phyloP scores from a whole-genome alignment of 2,888 invertebrate genomes.

The Apodemia mormo region DNA sequence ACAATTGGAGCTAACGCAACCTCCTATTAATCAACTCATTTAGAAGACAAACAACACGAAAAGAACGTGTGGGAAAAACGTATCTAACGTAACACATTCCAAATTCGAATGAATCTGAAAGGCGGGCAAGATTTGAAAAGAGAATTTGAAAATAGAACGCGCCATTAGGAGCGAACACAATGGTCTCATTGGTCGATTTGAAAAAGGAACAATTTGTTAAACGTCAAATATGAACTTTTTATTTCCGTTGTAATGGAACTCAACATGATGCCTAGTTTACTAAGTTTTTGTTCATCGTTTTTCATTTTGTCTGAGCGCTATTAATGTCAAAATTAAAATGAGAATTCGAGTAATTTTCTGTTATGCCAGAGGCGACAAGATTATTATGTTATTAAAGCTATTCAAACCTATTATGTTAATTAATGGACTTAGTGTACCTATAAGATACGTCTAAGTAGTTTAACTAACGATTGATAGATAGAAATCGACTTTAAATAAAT shows the following conservation, averaged over 20 bases:
- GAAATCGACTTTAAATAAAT: no score
- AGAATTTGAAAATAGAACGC: slow-evolving; percentile 81
- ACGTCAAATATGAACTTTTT: slow-evolving; percentile 81
- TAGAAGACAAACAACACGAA: slow-evolving; percentile 63
- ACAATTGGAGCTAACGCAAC: slow-evolving; percentile 62
- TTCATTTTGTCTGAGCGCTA: slow-evolving; percentile 69
- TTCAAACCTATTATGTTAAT: slow-evolving; percentile 58
- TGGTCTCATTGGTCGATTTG: slow-evolving; percentile 81
- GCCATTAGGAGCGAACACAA: slow-evolving; percentile 80
- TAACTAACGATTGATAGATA: not conserved
- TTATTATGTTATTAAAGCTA: slow-evolving; percentile 64
- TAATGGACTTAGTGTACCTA: slow-evolving; percentile 46
- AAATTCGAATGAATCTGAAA: slow-evolving; percentile 80
- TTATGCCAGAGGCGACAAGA: slow-evolving; percentile 69
- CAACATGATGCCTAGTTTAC: slow-evolving; percentile 71
- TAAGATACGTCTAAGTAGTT: not conserved
- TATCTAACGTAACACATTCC: slow-evolving; percentile 73
- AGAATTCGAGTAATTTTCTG: slow-evolving; percentile 57
- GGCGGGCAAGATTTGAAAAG: slow-evolving; percentile 78
- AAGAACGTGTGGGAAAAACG: slow-evolving; percentile 77
- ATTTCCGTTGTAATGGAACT: slow-evolving; percentile 77
- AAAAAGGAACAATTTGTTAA: slow-evolving; percentile 83
- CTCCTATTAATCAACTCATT: slow-evolving; percentile 78
- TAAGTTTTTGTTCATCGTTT: slow-evolving; percentile 74
- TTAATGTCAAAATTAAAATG: slow-evolving; percentile 73